These are phyloP conservation scores for Gymnopithys bicolor DNA, from an alignment of 2,797 vertebrate species.

Conservation along the genomic window DNA sequence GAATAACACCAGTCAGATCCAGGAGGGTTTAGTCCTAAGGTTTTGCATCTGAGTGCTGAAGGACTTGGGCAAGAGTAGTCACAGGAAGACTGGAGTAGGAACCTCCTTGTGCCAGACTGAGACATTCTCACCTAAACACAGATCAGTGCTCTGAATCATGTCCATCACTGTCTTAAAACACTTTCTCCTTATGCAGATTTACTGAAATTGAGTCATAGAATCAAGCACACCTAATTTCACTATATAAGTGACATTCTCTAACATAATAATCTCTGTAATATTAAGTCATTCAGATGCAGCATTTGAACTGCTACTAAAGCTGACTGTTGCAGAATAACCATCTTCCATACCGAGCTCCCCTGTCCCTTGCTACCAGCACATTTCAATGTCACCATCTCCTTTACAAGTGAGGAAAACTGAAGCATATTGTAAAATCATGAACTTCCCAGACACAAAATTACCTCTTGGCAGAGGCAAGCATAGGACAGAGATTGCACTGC, in stretches of 20 bases:
- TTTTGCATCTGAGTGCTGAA: not conserved
- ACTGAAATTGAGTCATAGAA: not conserved
- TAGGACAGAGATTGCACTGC: not conserved
- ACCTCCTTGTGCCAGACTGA: not conserved
- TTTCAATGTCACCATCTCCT: not conserved
- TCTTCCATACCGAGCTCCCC: rapidly evolving
- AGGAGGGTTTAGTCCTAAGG: not conserved
- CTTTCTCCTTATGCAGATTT: not conserved
- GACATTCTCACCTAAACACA: not conserved
- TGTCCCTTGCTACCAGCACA: not conserved
- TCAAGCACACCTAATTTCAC: not conserved
- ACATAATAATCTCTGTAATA: not conserved
- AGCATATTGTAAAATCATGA: not conserved
- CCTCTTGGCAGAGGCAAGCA: not conserved
- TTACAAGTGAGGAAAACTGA: not conserved
- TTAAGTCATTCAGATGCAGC: not conserved
- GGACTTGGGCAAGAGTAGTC: not conserved
- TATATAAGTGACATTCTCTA: not conserved
- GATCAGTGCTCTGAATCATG: not conserved
- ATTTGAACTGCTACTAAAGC: not conserved
- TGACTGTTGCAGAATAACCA: not conserved
- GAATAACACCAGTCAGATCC: not conserved
- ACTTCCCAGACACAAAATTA: not conserved
- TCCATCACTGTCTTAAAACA: not conserved
- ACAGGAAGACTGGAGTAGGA: not conserved